These are phyloP conservation scores for Cantharis rufa DNA, from an alignment of 2,888 invertebrate genomes.

Conservation along the genomic window DNA sequence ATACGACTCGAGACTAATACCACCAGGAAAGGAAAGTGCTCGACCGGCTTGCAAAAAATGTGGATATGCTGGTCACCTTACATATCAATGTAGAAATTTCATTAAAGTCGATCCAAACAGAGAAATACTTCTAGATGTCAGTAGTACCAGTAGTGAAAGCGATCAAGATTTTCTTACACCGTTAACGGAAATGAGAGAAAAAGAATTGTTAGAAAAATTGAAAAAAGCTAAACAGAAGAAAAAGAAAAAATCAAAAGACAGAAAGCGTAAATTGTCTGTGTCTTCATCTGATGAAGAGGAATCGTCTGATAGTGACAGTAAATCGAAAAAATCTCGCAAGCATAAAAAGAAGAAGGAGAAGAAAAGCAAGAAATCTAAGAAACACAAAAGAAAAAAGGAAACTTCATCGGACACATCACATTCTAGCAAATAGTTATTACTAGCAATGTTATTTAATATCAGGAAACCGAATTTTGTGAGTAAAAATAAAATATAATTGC, in stretches of 20 bases:
- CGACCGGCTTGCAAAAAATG: conserved; percentile 92
- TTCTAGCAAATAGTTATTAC: background rate
- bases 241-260: conserved; percentile 58
- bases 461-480: background rate
- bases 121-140: conserved; percentile 90
- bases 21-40: conserved; percentile 71
- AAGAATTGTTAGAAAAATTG: conserved; percentile 74
- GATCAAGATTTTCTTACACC: conserved; percentile 83
- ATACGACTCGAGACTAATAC: conserved; percentile 58
- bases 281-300: conserved; percentile 37
- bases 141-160: conserved; percentile 91
- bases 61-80: conserved; percentile 94
- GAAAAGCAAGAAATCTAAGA: conserved; percentile 45
- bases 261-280: conserved; percentile 41
- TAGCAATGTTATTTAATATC: background rate
- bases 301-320: conserved; percentile 29
- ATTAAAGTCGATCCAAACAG: conserved; percentile 92
- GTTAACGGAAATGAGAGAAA: conserved; percentile 76
- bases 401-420: conserved; percentile 41
- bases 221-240: conserved; percentile 65
- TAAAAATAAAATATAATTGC: background rate
- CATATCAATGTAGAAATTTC: conserved; percentile 95
- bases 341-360: conserved; percentile 38
- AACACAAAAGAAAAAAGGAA: conserved; percentile 52
- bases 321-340: background rate